A percentile compares a stretch with the other conserved stretches of the same genome.
phyloP scores from a whole-genome alignment of 2,888 invertebrate species.

The Rhagophthalmus giganteus region DNA sequence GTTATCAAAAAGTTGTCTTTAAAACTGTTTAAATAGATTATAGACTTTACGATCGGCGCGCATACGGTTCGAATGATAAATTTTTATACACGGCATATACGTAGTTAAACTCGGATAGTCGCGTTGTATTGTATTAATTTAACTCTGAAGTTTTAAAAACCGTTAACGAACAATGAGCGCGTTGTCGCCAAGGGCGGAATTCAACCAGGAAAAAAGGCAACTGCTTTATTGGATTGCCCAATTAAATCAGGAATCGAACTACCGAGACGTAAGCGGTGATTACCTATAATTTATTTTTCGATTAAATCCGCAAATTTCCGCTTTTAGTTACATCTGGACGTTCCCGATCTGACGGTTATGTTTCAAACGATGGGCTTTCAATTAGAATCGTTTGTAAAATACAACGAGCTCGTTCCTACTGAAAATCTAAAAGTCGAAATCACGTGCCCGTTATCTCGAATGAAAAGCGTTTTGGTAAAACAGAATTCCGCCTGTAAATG shows the following conservation, averaged over 20 bases:
- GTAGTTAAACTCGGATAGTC: too few relatives aligned
- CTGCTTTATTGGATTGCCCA: slow-evolving; percentile 8
- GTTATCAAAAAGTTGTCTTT: too few relatives aligned
- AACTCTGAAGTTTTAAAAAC: not conserved
- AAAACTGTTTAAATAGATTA: too few relatives aligned
- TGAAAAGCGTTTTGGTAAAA: not conserved
- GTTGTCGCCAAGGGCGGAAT: not conserved
- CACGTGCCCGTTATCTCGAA: slow-evolving; percentile 7
- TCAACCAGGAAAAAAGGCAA: slow-evolving; percentile 11
- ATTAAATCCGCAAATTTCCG: not conserved
- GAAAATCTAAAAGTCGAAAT: not conserved
- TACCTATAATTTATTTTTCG: not conserved
- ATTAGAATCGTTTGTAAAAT: slow-evolving; percentile 9
- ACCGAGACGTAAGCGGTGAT: slow-evolving; percentile 4
- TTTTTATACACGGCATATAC: too few relatives aligned
- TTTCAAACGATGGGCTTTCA: slow-evolving; percentile 12
- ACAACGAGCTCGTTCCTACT: not conserved
- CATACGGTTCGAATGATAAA: too few relatives aligned
- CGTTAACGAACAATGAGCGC: not conserved
- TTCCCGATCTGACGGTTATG: slow-evolving; percentile 5
- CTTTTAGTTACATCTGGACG: slow-evolving; percentile 12
- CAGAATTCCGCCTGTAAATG: slow-evolving; percentile 2
- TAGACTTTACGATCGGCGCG: too few relatives aligned
- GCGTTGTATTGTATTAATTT: too few relatives aligned
- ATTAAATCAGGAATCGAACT: not conserved